Conservation (phyloP, 2,113 vertebrate species). For the human (Homo sapiens) region DNA sequence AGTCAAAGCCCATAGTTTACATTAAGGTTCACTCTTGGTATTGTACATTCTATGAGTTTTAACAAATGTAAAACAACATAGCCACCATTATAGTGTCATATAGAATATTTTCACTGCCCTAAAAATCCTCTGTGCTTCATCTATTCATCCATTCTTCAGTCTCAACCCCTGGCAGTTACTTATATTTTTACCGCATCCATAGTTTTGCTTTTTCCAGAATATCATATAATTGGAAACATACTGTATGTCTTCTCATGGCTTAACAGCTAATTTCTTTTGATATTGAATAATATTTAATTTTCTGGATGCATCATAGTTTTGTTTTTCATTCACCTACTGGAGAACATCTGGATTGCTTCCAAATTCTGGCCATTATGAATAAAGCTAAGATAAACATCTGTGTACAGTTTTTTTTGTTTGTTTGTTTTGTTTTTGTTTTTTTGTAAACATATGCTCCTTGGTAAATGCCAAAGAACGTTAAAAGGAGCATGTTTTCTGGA, state of each 20-base stretch:
- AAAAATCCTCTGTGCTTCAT: neutral
- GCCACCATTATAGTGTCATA: neutral
- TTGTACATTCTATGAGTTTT: neutral
- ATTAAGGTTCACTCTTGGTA: neutral
- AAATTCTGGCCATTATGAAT: neutral
- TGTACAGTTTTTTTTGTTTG: neutral
- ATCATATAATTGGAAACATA: neutral
- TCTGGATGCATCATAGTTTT: neutral
- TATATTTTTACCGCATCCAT: neutral
- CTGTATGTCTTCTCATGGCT: neutral
- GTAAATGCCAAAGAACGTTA: neutral
- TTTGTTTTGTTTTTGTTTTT: neutral
- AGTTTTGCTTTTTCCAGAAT: neutral
- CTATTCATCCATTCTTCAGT: neutral
- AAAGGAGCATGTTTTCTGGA: neutral
- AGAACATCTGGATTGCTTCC: neutral
- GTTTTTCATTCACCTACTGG: neutral
- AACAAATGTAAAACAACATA: neutral
- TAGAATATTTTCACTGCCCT: neutral
- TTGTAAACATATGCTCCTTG: neutral
- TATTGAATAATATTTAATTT: neutral
- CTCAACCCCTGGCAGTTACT: neutral
- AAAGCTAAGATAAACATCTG: neutral
- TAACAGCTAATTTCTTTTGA: neutral
- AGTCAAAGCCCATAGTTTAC: neutral